Percentiles rank a stretch among this genome's conserved stretches.
Evolutionary conservation across 2,113 vertebrate genomes (phyloP).

Genomic region (Malurus alboscapulatus): DNA sequence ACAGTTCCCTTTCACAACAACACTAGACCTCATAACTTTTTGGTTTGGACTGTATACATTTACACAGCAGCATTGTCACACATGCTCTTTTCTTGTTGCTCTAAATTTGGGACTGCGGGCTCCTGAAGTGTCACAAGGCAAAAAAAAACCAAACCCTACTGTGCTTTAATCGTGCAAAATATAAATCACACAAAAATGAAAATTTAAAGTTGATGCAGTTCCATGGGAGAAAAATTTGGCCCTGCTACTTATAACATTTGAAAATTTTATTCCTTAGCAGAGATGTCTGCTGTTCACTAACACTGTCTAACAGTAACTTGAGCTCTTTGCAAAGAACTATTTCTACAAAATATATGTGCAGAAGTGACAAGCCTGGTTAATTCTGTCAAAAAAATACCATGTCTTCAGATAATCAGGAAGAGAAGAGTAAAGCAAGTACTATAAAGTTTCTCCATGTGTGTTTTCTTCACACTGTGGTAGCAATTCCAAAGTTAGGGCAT

Average conservation of each 20-base stretch:
- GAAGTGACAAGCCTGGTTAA: background rate
- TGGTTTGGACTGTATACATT: background rate
- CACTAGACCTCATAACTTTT: background rate
- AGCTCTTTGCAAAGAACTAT: background rate
- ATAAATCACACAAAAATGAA: background rate
- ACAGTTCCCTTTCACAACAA: background rate
- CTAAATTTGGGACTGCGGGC: background rate
- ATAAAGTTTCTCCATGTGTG: background rate
- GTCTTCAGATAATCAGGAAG: background rate
- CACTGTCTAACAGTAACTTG: background rate
- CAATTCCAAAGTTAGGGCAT: background rate
- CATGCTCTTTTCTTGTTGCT: background rate
- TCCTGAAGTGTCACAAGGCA: background rate
- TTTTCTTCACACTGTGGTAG: background rate
- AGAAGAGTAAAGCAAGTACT: background rate
- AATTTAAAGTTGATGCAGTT: background rate
- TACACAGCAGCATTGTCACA: background rate
- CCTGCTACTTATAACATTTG: background rate
- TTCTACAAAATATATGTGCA: background rate
- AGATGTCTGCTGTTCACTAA: background rate
- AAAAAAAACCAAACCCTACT: background rate
- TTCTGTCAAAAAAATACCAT: background rate
- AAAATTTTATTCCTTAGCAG: background rate
- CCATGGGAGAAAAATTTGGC: background rate
- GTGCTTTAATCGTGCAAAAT: background rate